phyloP scores from a whole-genome alignment of 2,888 invertebrate genomes.

The Clostera curtula region DNA sequence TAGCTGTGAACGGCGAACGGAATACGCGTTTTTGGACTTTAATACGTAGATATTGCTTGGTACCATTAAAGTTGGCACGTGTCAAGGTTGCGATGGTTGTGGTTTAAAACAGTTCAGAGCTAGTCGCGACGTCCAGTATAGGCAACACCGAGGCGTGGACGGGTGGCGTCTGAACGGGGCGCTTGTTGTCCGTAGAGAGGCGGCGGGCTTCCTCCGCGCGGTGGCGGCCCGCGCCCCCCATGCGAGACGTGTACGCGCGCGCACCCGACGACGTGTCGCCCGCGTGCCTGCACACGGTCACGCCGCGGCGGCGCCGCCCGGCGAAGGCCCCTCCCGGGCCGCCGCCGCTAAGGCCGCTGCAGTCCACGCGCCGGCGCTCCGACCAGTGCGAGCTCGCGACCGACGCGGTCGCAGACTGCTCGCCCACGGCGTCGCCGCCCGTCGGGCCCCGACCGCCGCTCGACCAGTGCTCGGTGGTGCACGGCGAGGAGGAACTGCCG shows the following conservation, averaged over 20 bases:
- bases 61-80: no score
- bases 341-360: slow-evolving; percentile 30
- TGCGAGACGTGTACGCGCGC: slow-evolving; percentile 76
- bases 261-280: slow-evolving; percentile 45
- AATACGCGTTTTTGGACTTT: no score
- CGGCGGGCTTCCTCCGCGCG: slow-evolving; percentile 38
- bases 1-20: no score
- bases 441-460: slow-evolving; percentile 14
- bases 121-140: no score
- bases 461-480: slow-evolving; percentile 42
- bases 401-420: slow-evolving; percentile 45
- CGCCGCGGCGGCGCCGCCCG: slow-evolving; percentile 34
- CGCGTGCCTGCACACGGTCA: slow-evolving; percentile 64
- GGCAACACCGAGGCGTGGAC: slow-evolving; percentile 10
- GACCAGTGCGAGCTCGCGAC: slow-evolving; percentile 74
- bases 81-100: no score
- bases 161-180: slow-evolving; percentile 18
- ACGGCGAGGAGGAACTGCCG: slow-evolving; percentile 83
- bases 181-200: slow-evolving; percentile 39
- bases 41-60: no score
- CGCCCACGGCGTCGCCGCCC: slow-evolving; percentile 9
- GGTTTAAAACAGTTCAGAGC: no score
- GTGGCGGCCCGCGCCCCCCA: slow-evolving; percentile 35
- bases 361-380: slow-evolving; percentile 26
- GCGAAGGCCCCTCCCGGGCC: slow-evolving; percentile 38